Base-by-base conservation (phyloP, 2,888 invertebrate genomes). In the Biston stratarius region DNA sequence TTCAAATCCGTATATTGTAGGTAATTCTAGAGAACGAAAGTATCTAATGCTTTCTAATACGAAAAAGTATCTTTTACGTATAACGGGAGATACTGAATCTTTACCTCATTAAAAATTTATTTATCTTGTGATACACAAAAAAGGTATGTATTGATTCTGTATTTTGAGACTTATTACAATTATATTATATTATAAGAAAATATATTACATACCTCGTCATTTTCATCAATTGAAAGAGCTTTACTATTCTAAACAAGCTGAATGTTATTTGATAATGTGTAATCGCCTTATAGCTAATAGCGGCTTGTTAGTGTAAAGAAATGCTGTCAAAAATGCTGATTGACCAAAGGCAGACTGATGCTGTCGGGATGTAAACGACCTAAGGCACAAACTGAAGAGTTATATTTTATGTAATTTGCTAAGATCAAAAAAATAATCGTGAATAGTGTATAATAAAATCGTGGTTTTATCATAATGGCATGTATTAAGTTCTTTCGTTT, bases 201-300 rank as follows among this genome's bases (percentile, higher is more conserved):
- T 11, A 11, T 15, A 24, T 24, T 24, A 24, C 11, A 11, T 11
- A 15, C 14, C 15, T 53, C 40, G 33, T 61, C 40, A 56, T 62
- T 52, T 11, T 47, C 44, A 56, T 58, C 24, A 63, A 52, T 58
- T 53, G n/a, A 42, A 51, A 63, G 38, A 59, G 49, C 52, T 69
- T 73, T 74, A 61, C 67, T 61, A 64, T 69, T 65, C n/a, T 24
- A 64, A 57, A 42, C 62, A 24, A 64, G 77, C 79, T 86, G 83
- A 91, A 75, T 78, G 88, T 81, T 82, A 89, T 89, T 89, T 88
- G 86, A 91, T 90, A 87, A 82, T 75, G 61, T 69, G 62, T 64
- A 58, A 56, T 49, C 48, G 11, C 15, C 11, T n/a, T 47, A 24
- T n/a, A 24, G 33, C 40, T 42, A 49, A 59, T 58, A 64, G 40